Conservation (phyloP, 2,888 invertebrate species). For the Paralinhomoeus sp. region DNA sequence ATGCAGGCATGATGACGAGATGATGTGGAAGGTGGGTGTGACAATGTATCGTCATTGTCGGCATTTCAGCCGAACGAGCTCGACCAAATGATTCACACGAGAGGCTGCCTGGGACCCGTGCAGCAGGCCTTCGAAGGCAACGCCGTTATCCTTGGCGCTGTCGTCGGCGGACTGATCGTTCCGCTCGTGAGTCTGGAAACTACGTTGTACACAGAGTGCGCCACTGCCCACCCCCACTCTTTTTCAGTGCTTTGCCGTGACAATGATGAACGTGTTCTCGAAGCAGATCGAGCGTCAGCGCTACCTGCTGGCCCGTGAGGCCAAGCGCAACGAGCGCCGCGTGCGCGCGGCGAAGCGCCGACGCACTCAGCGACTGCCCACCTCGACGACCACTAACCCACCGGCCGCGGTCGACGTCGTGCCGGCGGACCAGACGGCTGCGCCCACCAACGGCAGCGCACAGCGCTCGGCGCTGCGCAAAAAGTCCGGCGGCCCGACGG, state of each 20-base stretch:
- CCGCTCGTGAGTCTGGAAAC: constrained; percentile 23
- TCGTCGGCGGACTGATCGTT: constrained; percentile 19
- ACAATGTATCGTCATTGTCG: too few species aligned
- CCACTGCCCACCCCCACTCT: too few species aligned
- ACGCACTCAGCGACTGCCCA: too few species aligned
- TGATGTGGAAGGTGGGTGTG: too few species aligned
- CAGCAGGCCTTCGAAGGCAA: constrained; percentile 19
- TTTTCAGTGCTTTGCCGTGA: constrained; percentile 20
- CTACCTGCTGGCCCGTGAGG: constrained; percentile 19
- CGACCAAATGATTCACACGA: constrained; percentile 4
- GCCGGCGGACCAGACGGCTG: too few species aligned
- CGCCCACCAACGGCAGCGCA: too few species aligned
- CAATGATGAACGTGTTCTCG: constrained; percentile 20
- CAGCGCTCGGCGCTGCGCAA: too few species aligned
- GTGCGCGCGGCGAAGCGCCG: constrained; percentile 1
- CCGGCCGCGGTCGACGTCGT: too few species aligned
- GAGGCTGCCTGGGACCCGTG: constrained; percentile 21
- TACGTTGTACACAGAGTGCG: too few species aligned
- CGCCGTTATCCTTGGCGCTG: constrained; percentile 21
- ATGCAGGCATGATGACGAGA: too few species aligned
- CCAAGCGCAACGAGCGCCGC: constrained; percentile 15
- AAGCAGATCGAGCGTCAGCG: constrained; percentile 24
- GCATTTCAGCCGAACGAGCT: constrained; percentile 4
- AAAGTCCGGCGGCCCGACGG: too few species aligned
- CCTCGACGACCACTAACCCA: too few species aligned